Evolutionary conservation across 2,888 invertebrate species (phyloP), one percentile per base, ranked within the genome.

Genomic region (Lapara coniferarum): DNA sequence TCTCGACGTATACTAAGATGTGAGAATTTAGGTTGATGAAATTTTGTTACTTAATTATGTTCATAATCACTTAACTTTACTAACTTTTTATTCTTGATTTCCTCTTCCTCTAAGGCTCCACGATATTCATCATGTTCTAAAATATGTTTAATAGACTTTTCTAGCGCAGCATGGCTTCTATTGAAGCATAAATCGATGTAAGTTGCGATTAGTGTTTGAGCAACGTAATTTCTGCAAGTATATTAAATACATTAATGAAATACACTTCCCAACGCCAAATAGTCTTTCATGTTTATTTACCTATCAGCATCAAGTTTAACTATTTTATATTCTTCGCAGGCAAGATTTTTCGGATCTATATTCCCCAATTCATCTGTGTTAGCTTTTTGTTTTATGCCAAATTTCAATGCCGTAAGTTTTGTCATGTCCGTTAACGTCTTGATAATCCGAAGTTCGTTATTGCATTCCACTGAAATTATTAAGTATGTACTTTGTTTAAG

Each of bases 1-100:
- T 90, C 90, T 14, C 81, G 86, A 13, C 85, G 83, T n/a, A 71
- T 49, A 3, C 91, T 91, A 71, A 10, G 69, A 68, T 68, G 10
- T 55, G 19, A 55, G 0, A 55, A 55, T 0, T n/a, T 10, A 12
- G 16, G 10, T 55, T 6, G 5, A 19, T 19, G 10, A 10, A 55
- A 55, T 10, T 55, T 19, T 25, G 25, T 1, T 19, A 6, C 10
- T 6, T 10, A 19, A n/a, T n/a, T 7, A n/a, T n/a, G n/a, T n/a
- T 52, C 5, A 53, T 6, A 37, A 37, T 37, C 8, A 37, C 5
- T 37, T 37, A 8, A 37, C 4, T 55, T 19, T 0, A 55, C 55
- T 55, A 55, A 55, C 55, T 55, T 55, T 12, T 55, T 55, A 19
- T 55, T 55, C 10, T 19, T 55, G 19, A 10, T 3, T 55, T 55